These are phyloP conservation scores for Podabrus alpinus DNA, from an alignment of 2,888 invertebrate species.

Conservation along the genomic window DNA sequence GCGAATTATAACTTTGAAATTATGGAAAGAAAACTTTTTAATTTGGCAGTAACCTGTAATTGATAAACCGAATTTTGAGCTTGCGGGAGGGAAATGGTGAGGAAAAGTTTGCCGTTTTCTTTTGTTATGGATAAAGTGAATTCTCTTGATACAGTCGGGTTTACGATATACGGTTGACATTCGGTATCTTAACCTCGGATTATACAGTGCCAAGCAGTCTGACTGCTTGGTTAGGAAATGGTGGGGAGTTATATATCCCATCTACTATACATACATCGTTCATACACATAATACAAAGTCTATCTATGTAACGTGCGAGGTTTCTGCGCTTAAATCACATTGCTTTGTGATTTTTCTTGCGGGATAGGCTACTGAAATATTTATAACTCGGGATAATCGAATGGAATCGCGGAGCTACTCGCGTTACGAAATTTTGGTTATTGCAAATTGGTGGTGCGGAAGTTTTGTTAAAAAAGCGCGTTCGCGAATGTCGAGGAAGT, in stretches of 20 bases:
- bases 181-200: constrained; percentile 20
- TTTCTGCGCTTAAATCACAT: constrained; percentile 27
- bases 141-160: background rate
- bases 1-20: background rate
- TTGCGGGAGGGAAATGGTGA: background rate
- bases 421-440: background rate
- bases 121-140: background rate
- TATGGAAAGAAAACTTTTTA: background rate
- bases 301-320: constrained; percentile 31
- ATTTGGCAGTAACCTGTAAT: background rate
- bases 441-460: background rate
- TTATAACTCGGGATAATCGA: constrained; percentile 1
- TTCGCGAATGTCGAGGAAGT: background rate
- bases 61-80: background rate
- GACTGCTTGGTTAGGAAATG: constrained; percentile 24
- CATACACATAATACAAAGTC: constrained; percentile 30
- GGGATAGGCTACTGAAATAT: constrained; percentile 13
- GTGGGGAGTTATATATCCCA: constrained; percentile 28
- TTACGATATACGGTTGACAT: constrained; percentile 11
- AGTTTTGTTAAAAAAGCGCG: background rate
- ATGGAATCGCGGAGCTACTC: background rate
- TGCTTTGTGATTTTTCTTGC: constrained; percentile 24
- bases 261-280: constrained; percentile 31
- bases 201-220: constrained; percentile 40
- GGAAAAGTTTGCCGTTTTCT: background rate